phyloP scores from a whole-genome alignment of 2,113 vertebrate species.

The Psophia crepitans region DNA sequence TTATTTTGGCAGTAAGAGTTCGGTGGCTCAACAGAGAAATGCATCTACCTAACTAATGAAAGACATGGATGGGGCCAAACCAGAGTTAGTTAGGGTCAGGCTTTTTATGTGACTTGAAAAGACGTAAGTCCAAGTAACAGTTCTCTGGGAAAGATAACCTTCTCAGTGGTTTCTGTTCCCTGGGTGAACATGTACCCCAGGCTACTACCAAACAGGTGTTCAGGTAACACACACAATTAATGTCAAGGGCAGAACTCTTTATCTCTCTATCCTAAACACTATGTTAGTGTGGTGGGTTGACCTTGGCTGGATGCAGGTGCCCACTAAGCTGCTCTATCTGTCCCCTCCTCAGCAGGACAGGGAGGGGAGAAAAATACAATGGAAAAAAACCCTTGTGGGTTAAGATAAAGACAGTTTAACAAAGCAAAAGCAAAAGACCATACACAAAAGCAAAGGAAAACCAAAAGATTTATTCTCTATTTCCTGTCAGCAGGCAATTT shows the following conservation, averaged over 20 bases:
- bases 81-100: background rate
- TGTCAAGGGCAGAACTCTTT: background rate
- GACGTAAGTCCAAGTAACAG: background rate
- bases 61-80: background rate
- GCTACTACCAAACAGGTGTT: background rate
- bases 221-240: background rate
- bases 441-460: too few species aligned
- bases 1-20: background rate
- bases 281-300: background rate
- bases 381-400: too few species aligned
- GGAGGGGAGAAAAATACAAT: background rate
- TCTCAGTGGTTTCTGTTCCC: background rate
- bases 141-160: background rate
- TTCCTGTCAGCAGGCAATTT: too few species aligned
- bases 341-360: background rate
- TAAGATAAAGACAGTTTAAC: too few species aligned
- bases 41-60: background rate
- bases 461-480: too few species aligned
- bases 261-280: background rate
- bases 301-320: background rate
- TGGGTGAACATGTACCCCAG: background rate
- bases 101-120: background rate
- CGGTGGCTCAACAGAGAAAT: background rate
- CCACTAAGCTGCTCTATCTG: background rate
- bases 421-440: too few species aligned